Evolutionary conservation across 2,888 invertebrate genomes (phyloP), one percentile per base, ranked within the genome.

Genomic region (Cantharis flavilabris): DNA sequence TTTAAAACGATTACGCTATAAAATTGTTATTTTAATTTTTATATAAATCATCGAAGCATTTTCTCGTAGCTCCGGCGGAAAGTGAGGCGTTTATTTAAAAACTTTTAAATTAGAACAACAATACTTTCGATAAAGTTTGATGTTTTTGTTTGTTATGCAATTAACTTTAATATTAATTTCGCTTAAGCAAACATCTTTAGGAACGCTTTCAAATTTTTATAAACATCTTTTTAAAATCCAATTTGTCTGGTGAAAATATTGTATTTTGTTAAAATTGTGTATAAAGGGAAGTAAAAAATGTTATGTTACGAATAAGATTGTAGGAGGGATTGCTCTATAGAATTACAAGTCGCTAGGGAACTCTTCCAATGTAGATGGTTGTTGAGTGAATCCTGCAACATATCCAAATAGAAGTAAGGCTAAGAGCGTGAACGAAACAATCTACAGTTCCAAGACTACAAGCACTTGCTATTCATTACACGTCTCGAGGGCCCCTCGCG

Each of bases 401-500:
- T 80, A 81, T 80, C 80, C 79, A 81, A 81, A 80, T 79, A 80
- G 81, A 80, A 80, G 79, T 76, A 77, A 80, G 73, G 77, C 78
- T 79, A 81, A 82, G 82, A 81, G 80, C 81, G 83, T 80, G 82
- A 82, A 83, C 81, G 81, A 83, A 84, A 83, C 83, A 84, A 84
- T 83, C 82, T 82, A 80, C 65, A 81, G 82, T 77, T 72, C 76
- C 75, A 73, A 76, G 78, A 77, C 79, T 78, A 80, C 81, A 77
- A 80, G 79, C 81, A 83, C 83, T 83, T 82, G 81, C 82, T 81
- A 83, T 83, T 85, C 84, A 84, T 84, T 84, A 84, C 84, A 80
- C 81, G 84, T 82, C 83, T 83, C 84, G 78, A 84, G 85, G 83
- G 84, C 75, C 81, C 83, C 84, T 83, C 82, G 83, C 82, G 83